Evolutionary conservation across 2,888 invertebrate genomes (phyloP), one percentile per base, ranked within the genome.

Genomic region (Electrophaes corylata): DNA sequence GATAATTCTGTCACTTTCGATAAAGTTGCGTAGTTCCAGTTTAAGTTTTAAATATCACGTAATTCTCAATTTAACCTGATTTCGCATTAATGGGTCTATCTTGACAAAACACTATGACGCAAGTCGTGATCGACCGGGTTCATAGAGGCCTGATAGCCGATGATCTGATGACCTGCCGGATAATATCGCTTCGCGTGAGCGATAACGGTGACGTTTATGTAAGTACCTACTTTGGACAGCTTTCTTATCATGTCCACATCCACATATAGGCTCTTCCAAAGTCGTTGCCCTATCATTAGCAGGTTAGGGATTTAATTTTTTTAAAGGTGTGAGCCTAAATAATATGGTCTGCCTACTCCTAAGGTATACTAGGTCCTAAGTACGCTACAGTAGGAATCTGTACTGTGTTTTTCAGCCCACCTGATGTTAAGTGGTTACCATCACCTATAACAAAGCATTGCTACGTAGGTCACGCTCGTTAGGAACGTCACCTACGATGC

Each of bases 81-180:
- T 60, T 51, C 26, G 31, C 23, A 41, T 12, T 20, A 46, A 47
- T 10, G 8, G 16, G 40, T 16, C 23, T 4, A 35, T 39, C 35
- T 39, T 45, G 14, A 20, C 26, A n/a, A 23, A 48, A 31, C 19
- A 12, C 18, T 50, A 44, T 63, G 62, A 60, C 51, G 62, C 51
- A 63, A 53, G 49, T 14, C 60, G 45, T 57, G 57, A 54, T 55
- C 50, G 31, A 14, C 12, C 43, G 46, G 23, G 57, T 39, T 47
- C 56, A 39, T 20, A 12, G 20, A 33, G 37, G 10, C 35, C 10
- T 12, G 51, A 57, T 41, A 60, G 35, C 45, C 20, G 48, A 20
- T 57, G 60, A 56, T 52, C 59, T 50, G 50, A 50, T 44, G 62
- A 62, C 62, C 62, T 46, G 44, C n/a, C 41, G n/a, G 45, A 40